phyloP scores from a whole-genome alignment of 2,113 vertebrate species.

The Erpornis zantholeuca region DNA sequence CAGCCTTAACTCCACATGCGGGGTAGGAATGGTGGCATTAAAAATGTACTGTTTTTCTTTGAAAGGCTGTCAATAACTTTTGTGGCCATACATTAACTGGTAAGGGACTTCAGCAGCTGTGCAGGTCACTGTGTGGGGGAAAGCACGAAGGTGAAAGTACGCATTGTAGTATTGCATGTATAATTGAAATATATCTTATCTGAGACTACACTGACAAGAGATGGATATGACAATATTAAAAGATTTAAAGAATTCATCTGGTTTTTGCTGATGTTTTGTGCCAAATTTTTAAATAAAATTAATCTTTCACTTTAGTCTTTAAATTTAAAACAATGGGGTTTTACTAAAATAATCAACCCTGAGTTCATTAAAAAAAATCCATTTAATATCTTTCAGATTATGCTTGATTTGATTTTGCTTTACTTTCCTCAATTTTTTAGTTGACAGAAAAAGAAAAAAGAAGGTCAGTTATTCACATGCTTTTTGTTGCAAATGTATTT shows the following conservation, averaged over 20 bases:
- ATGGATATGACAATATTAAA: background rate
- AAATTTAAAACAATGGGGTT: background rate
- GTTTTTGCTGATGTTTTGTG: background rate
- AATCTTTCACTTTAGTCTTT: background rate
- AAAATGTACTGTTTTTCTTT: background rate
- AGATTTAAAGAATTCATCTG: background rate
- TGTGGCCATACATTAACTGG: background rate
- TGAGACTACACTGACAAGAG: background rate
- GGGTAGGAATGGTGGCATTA: background rate
- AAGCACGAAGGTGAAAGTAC: background rate
- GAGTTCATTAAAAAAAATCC: fast-evolving
- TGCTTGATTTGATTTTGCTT: background rate
- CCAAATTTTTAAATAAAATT: background rate
- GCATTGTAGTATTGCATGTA: background rate
- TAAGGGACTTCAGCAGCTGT: background rate
- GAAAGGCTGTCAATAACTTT: background rate
- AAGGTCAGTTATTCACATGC: background rate
- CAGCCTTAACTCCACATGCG: background rate
- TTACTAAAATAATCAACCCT: background rate
- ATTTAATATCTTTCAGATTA: background rate
- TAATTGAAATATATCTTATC: background rate
- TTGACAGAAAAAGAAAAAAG: background rate
- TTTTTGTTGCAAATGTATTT: background rate
- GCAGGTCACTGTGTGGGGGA: background rate
- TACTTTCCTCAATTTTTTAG: background rate